Base-by-base conservation (phyloP, 1,140 invertebrate species). In the Drosophila bipectinata region DNA sequence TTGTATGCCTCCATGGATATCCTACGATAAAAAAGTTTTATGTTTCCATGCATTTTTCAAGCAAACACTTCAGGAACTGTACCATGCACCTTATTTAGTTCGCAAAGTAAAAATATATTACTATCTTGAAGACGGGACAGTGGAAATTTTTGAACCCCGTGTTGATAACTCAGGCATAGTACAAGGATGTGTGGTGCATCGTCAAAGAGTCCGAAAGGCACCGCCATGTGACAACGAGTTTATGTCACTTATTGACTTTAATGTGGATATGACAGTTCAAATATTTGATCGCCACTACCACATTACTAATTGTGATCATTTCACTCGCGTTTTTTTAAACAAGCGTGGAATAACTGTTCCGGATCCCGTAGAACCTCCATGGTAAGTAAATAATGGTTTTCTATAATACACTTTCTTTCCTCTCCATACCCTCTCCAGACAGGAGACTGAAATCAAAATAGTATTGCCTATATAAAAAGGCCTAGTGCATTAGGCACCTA, bases 61-160 rank as follows among this genome's bases (percentile, higher is more conserved):
- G 94, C 96, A 98, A 92, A 95, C 95, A 0, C 92, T 97, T 2
- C 94, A 96, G 72, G 97, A 97, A 90, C 94, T 95, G 58, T 94
- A 93, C 37, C 92, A 94, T 14, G 94, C 95, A 5, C 93, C 94
- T 6, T 96, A 94, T 83, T 92, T 96, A 79, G 92, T 98, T 45
- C 93, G 97, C 5, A 94, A 95, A 69, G 96, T 98, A 0, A 95
- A 95, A 59, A 96, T 99, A 52, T 96, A 94, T 69, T 98, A 97
- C 81, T 98, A 96, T 89, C 92, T 98, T 2, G 97, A 98, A 92
- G 98, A 99, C 93, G 97, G 97, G 51, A 98, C 97, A 0, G 95
- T 98, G 47, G 96, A 97, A 92, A 95, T 95, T 21, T 89, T 79
- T 1, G 96, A 98, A 84, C 96, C 96, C 1, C 91, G 93, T 68